Base-by-base conservation (phyloP, 2,888 invertebrate genomes). In the Drosophila stalkeri region DNA sequence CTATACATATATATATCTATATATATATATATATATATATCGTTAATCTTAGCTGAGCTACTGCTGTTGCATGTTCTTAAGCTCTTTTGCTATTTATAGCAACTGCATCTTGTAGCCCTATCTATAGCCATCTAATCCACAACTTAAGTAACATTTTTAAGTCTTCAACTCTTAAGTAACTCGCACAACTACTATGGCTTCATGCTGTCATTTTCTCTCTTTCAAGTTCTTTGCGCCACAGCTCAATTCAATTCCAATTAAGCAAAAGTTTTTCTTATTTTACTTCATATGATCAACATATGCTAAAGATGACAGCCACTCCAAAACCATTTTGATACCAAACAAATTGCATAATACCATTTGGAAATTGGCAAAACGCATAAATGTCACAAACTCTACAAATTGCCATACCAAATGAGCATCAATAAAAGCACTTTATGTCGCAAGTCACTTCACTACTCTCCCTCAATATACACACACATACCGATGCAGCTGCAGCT, bases 351-450 rank as follows among this genome's bases (percentile, higher is more conserved):
- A 80, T 90, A 82, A 82, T 68, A 75, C 67, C 71, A 89, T 85
- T 85, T 87, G 75, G 14, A 51, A 85, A 85, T 80, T 82, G 90
- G 75, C 81, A 72, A 27, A 27, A 77, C 85, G 84, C 86, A 86
- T 86, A 90, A 90, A 90, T 86, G 89, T 89, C 90, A 89, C 79
- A 89, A 90, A 83, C 76, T 76, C 89, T 87, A 87, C 90, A 87
- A 90, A 87, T 87, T 90, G 90, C 82, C 80, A 71, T 78, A 78
- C 77, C 77, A 90, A 90, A 89, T 86, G 87, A 81, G 78, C 90
- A 89, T 87, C 87, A 90, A 87, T 89, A 85, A 87, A 90, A 87
- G 80, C 90, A 81, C 76, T 86, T 86, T 86, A 89, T 90, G 86
- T 86, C 68, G 77, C 89, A 88, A 86, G 83, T 83, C 86, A 89